These are phyloP conservation scores for Oostethus manadensis DNA, from an alignment of 2,113 vertebrate species.

Conservation along the genomic window DNA sequence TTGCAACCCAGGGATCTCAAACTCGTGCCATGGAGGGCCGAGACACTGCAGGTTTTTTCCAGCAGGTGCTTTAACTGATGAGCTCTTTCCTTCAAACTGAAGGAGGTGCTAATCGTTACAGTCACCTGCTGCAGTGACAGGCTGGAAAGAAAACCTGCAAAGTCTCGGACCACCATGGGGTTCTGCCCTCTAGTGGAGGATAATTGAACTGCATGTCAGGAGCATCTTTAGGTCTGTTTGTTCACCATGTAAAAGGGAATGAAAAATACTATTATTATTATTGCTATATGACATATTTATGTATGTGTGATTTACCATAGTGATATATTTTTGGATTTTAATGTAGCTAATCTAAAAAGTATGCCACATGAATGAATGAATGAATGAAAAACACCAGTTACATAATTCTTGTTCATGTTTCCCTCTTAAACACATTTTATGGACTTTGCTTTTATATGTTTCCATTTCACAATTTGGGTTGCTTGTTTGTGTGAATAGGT, in stretches of 20 bases:
- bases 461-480: constrained; percentile 1
- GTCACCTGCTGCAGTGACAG: no score
- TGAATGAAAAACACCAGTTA: background rate
- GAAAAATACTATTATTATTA: no score
- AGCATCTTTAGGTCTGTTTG: background rate
- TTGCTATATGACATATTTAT: background rate
- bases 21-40: no score
- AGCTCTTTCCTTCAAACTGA: no score
- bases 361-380: no score
- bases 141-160: no score
- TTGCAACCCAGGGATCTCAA: no score
- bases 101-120: no score
- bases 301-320: background rate
- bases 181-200: constrained; percentile 25
- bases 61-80: no score
- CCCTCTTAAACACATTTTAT: constrained; percentile 28
- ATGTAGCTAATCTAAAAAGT: background rate
- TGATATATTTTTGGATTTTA: background rate
- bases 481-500: constrained; percentile 10
- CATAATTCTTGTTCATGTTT: constrained; percentile 20
- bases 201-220: constrained; percentile 2
- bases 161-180: no score
- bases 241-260: background rate
- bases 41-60: no score
- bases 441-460: constrained; percentile 18